Conservation (phyloP, 1,140 invertebrate species). For the Drosophila serrata region DNA sequence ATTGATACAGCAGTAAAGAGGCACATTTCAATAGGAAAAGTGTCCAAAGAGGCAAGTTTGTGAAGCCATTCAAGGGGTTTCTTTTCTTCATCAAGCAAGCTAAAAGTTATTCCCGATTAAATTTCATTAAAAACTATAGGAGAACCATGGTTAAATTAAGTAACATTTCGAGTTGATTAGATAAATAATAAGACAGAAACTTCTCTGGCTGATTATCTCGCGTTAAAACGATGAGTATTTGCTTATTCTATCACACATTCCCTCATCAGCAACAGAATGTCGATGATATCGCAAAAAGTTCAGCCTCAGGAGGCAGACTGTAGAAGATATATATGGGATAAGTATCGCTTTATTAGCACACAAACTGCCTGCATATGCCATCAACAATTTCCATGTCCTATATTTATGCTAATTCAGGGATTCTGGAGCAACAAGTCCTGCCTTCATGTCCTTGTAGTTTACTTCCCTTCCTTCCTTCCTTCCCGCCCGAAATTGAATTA, state of each 20-base stretch:
- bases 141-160: too few species aligned
- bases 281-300: constrained; percentile 1
- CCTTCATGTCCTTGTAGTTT: constrained; percentile 1
- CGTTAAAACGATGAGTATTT: background rate
- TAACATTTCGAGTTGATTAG: background rate
- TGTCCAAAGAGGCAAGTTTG: background rate
- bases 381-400: constrained; percentile 15
- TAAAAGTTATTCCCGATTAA: background rate
- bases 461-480: background rate
- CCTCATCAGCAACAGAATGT: background rate
- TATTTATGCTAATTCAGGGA: constrained; percentile 12
- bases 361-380: constrained; percentile 12
- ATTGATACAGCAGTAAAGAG: background rate
- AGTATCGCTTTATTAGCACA: constrained; percentile 9
- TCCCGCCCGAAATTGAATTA: background rate
- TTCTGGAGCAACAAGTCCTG: constrained; percentile 5
- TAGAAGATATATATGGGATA: background rate
- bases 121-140: background rate
- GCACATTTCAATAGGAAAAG: background rate
- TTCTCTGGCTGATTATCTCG: background rate
- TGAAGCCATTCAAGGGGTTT: background rate
- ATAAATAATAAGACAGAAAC: too few species aligned
- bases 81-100: background rate
- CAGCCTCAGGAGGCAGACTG: constrained; percentile 2
- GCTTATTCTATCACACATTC: background rate